Base-by-base conservation (phyloP, 2,113 vertebrate species). In the Colaptes auratus region DNA sequence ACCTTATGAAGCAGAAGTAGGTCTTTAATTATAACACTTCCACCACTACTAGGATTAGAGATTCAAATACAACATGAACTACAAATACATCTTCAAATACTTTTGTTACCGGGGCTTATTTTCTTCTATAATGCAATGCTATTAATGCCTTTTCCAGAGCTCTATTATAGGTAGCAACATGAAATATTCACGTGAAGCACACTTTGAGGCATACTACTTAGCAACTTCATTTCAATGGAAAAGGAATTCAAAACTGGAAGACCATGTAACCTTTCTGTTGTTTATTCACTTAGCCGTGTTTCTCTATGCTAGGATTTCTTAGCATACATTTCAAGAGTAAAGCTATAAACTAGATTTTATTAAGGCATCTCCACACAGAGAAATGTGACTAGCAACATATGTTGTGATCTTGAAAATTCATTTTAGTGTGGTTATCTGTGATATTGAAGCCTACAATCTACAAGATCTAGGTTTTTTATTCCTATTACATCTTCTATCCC, bases 1-100 rank as follows among this genome's bases (percentile, higher is more conserved):
- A 72, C 27, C 16, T 75, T 93, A 69, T n/a, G 35, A 94, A 74
- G 39, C n/a, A 92, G 53, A 92, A 89, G 12, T 20, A 77, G 25
- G 25, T 74, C 28, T 35, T 65, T 84, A 88, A 77, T 90, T 63
- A 31, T 53, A 58, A 60, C 7, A 50, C 14, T 69, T 78, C 36
- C 42, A 50, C 33, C 18, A 17, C 20, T 44, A 18, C 53, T 58
- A 25, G 8, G 5, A 12, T 33, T 59, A 61, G 73, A 86, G 28
- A 58, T 81, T 92, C 24, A 70, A 88, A 92, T 27, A 58, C 2
- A 72, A 88, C 6, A 56, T 69, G 23, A 86, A 33, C 27, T 71
- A 59, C 12, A 64, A 84, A 67, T 35, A 24, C 8, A 14, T 60
- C 15, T 85, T 86, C 46, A n/a, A 70, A 52, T 48, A 44, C 2